Conservation (phyloP, 2,888 invertebrate species). For the Diploptera punctata region DNA sequence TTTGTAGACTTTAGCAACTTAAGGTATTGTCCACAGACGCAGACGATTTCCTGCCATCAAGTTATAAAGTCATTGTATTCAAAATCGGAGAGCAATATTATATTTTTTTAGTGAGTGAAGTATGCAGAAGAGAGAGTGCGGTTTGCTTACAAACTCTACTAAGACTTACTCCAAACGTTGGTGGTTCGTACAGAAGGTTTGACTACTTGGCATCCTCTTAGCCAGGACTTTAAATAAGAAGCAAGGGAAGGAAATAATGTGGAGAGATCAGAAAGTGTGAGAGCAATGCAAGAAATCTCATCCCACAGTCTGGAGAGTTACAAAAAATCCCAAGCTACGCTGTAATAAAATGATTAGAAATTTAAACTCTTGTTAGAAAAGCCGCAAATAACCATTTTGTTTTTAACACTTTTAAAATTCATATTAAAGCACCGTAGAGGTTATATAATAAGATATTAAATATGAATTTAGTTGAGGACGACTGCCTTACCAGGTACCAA, state of each 20-base stretch:
- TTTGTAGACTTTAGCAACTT: slow-evolving; percentile 35
- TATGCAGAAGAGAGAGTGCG: slow-evolving; percentile 3
- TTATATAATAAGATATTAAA: too few species aligned
- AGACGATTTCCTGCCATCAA: slow-evolving; percentile 24
- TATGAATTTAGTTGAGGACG: too few species aligned
- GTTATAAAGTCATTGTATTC: neutral
- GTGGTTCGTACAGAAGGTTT: neutral
- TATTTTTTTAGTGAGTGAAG: neutral
- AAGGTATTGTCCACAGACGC: slow-evolving; percentile 34
- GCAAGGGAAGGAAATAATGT: slow-evolving; percentile 1
- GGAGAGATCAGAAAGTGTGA: slow-evolving; percentile 17
- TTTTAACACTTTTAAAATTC: too few species aligned
- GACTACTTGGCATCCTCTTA: slow-evolving; percentile 27
- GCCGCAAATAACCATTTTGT: too few species aligned
- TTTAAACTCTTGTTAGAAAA: too few species aligned
- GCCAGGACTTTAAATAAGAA: slow-evolving; percentile 33
- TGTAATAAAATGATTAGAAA: too few species aligned
- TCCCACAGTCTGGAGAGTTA: neutral
- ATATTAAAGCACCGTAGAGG: too few species aligned
- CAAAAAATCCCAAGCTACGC: neutral
- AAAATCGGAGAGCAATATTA: slow-evolving; percentile 2
- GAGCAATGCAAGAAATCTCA: neutral
- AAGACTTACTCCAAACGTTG: slow-evolving; percentile 20
- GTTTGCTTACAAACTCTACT: slow-evolving; percentile 36
- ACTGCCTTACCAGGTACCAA: too few species aligned